Conservation (phyloP, 2,113 vertebrate species). For the Urocynchramus pylzowi region DNA sequence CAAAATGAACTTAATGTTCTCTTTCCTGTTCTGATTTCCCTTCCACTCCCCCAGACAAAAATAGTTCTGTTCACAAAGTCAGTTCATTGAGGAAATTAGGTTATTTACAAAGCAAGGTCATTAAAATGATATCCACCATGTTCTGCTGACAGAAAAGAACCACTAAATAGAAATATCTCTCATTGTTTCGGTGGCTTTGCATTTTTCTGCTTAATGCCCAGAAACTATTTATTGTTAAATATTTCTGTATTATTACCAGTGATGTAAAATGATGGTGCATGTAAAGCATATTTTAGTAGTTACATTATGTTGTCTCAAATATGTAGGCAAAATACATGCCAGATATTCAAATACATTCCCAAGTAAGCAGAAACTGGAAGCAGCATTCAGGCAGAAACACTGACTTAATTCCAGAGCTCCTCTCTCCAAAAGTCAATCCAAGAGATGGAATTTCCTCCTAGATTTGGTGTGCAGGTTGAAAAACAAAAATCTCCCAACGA, state of each 20-base stretch:
- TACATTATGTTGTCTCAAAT: not conserved
- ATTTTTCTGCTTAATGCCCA: not conserved
- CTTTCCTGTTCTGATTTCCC: not conserved
- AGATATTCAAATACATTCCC: not conserved
- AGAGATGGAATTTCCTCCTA: not conserved
- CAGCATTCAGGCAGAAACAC: not conserved
- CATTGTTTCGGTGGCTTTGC: not conserved
- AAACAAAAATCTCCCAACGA: not conserved
- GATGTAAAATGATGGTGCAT: not conserved
- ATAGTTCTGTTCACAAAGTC: not conserved
- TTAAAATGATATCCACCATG: not conserved
- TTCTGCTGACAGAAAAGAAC: not conserved
- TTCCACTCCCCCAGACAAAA: not conserved
- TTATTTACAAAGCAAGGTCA: not conserved
- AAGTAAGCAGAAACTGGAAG: not conserved
- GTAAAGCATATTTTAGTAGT: not conserved
- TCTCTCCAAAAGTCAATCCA: not conserved
- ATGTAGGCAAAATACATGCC: not conserved
- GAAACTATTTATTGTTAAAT: not conserved
- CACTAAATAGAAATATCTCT: not conserved
- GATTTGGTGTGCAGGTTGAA: not conserved
- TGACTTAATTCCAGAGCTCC: not conserved
- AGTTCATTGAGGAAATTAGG: not conserved
- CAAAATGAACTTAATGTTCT: not conserved
- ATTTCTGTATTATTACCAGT: not conserved